Percentiles rank a stretch among this genome's conserved stretches.
Evolutionary conservation across 2,797 vertebrate species (phyloP).

Genomic region (Notamacropus eugenii): DNA sequence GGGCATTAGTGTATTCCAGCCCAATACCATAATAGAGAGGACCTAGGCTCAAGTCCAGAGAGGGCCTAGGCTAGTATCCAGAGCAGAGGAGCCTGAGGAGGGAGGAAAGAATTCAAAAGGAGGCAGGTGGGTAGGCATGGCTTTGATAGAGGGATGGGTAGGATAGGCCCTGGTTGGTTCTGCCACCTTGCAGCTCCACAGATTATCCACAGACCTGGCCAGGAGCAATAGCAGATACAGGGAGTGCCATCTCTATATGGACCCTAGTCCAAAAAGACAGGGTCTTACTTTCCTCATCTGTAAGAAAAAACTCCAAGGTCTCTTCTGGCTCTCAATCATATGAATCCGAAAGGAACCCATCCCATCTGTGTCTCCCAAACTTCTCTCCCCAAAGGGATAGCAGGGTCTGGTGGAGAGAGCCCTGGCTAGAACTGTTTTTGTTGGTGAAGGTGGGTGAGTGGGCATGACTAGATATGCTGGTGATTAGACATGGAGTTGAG

Average conservation of each 20-base stretch:
- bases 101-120: not conserved
- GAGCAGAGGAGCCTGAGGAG: not conserved
- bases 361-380: not conserved
- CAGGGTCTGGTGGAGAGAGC: not conserved
- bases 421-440: not conserved
- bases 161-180: not conserved
- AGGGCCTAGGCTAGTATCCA: not conserved
- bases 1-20: not conserved
- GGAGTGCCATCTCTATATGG: not conserved
- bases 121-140: not conserved
- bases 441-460: not conserved
- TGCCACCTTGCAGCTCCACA: not conserved
- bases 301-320: not conserved
- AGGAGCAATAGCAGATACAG: not conserved
- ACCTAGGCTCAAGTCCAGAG: not conserved
- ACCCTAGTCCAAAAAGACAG: not conserved
- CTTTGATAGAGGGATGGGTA: not conserved
- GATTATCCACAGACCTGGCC: not conserved
- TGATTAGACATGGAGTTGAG: not conserved
- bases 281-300: not conserved
- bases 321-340: not conserved
- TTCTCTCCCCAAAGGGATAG: not conserved
- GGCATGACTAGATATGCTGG: not conserved
- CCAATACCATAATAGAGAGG: not conserved
- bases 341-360: not conserved